Conservation (phyloP, 2,888 invertebrate genomes). For the Germaria angustata region DNA sequence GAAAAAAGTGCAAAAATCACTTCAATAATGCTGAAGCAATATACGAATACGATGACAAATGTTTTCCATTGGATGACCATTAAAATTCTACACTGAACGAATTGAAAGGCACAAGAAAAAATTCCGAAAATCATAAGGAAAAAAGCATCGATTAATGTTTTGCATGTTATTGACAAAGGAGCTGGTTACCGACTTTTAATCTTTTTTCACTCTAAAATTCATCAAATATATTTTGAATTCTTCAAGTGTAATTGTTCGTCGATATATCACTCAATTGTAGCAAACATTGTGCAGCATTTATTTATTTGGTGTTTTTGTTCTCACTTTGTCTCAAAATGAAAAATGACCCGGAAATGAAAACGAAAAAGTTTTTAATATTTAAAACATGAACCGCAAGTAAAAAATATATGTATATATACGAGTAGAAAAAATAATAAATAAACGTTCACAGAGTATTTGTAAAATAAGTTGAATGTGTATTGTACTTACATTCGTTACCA, state of each 20-base stretch:
- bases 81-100: constrained; percentile 14
- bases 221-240: not conserved
- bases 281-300: constrained; percentile 4
- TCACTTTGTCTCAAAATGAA: constrained; percentile 34
- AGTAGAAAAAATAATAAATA: constrained; percentile 12
- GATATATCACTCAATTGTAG: constrained; percentile 21
- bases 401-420: constrained; percentile 16
- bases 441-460: constrained; percentile 16
- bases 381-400: constrained; percentile 24
- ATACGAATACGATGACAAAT: constrained; percentile 29
- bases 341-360: constrained; percentile 22
- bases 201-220: not conserved
- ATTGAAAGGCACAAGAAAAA: not conserved
- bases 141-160: not conserved
- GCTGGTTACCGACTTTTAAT: no score
- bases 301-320: constrained; percentile 9
- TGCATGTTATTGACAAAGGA: no score
- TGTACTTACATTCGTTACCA: constrained; percentile 88
- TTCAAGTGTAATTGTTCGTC: constrained; percentile 30
- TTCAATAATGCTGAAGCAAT: not conserved
- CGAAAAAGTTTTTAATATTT: not conserved
- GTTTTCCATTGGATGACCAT: constrained; percentile 14
- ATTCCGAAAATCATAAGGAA: not conserved
- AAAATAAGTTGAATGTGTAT: not conserved
- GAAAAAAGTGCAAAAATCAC: not conserved